phyloP scores from a whole-genome alignment of 2,113 vertebrate genomes.

The Lethenteron reissneri region DNA sequence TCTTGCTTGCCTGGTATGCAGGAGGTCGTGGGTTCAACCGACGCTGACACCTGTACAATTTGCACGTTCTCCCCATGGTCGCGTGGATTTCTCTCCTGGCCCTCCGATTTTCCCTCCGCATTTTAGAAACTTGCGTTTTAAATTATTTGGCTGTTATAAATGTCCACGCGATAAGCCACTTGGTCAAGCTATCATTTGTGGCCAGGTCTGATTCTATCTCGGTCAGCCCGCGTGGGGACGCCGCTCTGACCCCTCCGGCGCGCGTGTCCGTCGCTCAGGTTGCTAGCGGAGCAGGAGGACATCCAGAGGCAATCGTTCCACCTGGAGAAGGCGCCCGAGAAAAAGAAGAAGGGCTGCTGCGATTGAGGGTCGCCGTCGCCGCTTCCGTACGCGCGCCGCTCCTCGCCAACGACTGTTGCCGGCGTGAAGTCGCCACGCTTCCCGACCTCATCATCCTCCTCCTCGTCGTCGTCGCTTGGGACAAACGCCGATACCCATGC shows the following conservation, averaged over 20 bases:
- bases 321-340: slow-evolving; percentile 17
- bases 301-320: slow-evolving; percentile 25
- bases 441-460: too few relatives aligned
- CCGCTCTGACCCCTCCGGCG: too few relatives aligned
- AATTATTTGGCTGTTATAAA: neutral
- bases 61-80: too few relatives aligned
- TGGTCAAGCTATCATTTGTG: neutral
- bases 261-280: slow-evolving; percentile 17
- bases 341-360: slow-evolving; percentile 25
- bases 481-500: too few relatives aligned
- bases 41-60: too few relatives aligned
- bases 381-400: too few relatives aligned
- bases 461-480: too few relatives aligned
- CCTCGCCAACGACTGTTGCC: too few relatives aligned
- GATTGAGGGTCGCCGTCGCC: neutral
- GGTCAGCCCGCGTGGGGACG: too few relatives aligned
- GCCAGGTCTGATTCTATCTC: neutral
- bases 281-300: slow-evolving; percentile 28
- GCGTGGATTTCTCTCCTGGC: neutral
- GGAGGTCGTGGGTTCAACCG: too few relatives aligned
- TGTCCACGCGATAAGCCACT: neutral
- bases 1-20: too few relatives aligned
- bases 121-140: neutral
- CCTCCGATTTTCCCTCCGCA: neutral
- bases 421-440: too few relatives aligned